These are phyloP conservation scores for Fratercula arctica DNA, from an alignment of 2,797 vertebrate species.

Conservation along the genomic window DNA sequence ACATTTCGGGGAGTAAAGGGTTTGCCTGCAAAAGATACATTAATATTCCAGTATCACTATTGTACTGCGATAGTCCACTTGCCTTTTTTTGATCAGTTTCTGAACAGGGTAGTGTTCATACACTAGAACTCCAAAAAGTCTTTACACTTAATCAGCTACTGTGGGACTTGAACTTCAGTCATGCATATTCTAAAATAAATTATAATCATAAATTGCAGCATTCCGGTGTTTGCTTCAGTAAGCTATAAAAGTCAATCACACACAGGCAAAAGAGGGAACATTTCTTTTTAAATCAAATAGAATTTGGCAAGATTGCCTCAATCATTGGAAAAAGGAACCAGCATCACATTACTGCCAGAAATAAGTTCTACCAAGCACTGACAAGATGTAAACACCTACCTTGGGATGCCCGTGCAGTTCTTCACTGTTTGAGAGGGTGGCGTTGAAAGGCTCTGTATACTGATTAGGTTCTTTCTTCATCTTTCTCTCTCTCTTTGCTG, in stretches of 20 bases:
- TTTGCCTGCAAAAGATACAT: not conserved
- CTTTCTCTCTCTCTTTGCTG: conserved; percentile 85
- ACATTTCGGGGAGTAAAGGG: not conserved
- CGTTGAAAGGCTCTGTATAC: conserved; percentile 83
- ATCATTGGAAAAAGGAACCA: not conserved
- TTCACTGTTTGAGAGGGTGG: conserved; percentile 86
- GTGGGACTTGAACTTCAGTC: not conserved
- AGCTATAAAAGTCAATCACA: not conserved
- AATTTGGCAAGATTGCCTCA: not conserved
- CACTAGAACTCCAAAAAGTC: not conserved
- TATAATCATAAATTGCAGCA: not conserved
- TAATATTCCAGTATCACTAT: not conserved
- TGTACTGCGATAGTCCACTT: not conserved
- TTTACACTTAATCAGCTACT: not conserved
- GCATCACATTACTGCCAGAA: not conserved
- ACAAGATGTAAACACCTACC: conserved; percentile 50
- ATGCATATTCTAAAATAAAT: not conserved
- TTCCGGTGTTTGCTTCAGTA: not conserved
- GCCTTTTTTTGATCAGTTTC: not conserved
- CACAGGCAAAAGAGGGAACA: not conserved
- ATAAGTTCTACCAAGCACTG: not conserved
- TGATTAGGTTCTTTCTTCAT: conserved; percentile 81
- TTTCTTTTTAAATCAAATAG: not conserved
- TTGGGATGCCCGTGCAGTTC: conserved; percentile 74
- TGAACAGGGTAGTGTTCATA: not conserved